These are phyloP conservation scores for Drosophila elegans DNA, from an alignment of 1,140 invertebrate species.

Conservation along the genomic window DNA sequence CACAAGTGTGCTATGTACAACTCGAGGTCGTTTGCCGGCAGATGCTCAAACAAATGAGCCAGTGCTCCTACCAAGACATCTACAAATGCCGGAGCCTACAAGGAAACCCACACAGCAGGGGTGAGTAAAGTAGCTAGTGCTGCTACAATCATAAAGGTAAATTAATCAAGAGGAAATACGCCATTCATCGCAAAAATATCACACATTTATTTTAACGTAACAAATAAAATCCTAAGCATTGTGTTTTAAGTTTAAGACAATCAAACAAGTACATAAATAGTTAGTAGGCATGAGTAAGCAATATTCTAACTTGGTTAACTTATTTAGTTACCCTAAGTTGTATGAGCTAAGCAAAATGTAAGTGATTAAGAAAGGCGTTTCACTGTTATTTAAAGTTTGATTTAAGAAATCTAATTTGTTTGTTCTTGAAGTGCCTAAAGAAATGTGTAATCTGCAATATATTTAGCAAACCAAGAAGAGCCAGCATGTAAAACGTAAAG, in stretches of 20 bases:
- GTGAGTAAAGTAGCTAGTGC: constrained; percentile 8
- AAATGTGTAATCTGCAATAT: no score
- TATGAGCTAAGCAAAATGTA: no score
- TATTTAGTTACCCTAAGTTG: no score
- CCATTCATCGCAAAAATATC: not conserved
- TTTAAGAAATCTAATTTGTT: no score
- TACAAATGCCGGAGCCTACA: not conserved
- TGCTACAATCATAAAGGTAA: not conserved
- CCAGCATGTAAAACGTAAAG: no score
- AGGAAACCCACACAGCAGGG: not conserved
- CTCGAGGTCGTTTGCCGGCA: constrained; percentile 76
- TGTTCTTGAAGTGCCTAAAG: no score
- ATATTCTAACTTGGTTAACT: no score
- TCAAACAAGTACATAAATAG: not conserved
- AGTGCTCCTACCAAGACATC: constrained; percentile 4
- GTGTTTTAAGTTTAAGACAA: not conserved
- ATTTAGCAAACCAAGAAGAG: no score
- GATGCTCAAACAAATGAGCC: constrained; percentile 57
- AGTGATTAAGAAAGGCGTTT: no score
- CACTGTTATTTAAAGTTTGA: no score
- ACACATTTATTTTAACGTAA: constrained; percentile 2
- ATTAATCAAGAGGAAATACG: constrained; percentile 11
- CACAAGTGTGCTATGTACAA: constrained; percentile 28
- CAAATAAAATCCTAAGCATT: no score
- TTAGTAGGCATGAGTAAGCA: no score